Evolutionary conservation across 2,888 invertebrate genomes (phyloP).

Genomic region (Drosophila robusta): DNA sequence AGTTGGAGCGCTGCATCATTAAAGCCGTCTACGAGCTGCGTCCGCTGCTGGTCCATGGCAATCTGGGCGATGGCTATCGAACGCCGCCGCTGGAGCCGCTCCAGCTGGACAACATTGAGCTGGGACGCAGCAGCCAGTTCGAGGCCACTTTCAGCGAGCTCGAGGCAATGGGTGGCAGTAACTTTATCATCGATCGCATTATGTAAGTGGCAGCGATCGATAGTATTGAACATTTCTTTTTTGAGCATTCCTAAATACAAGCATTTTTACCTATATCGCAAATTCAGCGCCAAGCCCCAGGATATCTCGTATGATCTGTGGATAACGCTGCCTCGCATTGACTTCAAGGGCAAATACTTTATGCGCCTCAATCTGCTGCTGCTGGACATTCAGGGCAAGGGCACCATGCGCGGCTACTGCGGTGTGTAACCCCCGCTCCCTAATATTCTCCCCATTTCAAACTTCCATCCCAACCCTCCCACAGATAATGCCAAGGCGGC

Average conservation of each 20-base stretch:
- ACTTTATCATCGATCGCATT: constrained; percentile 84
- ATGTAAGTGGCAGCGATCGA: constrained; percentile 64
- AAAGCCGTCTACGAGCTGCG: constrained; percentile 81
- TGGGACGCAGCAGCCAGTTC: constrained; percentile 83
- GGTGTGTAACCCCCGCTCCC: constrained; percentile 61
- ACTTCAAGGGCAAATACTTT: constrained; percentile 83
- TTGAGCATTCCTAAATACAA: too few relatives aligned
- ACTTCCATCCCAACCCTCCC: neutral
- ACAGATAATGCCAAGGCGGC: constrained; percentile 83
- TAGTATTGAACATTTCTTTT: too few relatives aligned
- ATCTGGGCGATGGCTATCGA: constrained; percentile 84
- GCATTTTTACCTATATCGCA: too few relatives aligned
- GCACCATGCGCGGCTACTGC: constrained; percentile 83
- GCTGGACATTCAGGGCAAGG: constrained; percentile 83
- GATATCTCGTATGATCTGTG: constrained; percentile 83
- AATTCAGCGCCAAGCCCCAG: constrained; percentile 79
- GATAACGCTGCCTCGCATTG: constrained; percentile 82
- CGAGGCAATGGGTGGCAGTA: constrained; percentile 83
- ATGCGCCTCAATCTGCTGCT: constrained; percentile 83
- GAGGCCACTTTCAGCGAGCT: constrained; percentile 83
- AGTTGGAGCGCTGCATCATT: constrained; percentile 83
- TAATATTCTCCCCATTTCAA: neutral
- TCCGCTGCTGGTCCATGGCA: constrained; percentile 81
- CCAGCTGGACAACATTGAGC: constrained; percentile 82
- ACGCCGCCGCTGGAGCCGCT: constrained; percentile 84